Base-by-base conservation (phyloP, 2,113 vertebrate genomes). In the Campylomormyrus tamandua region DNA sequence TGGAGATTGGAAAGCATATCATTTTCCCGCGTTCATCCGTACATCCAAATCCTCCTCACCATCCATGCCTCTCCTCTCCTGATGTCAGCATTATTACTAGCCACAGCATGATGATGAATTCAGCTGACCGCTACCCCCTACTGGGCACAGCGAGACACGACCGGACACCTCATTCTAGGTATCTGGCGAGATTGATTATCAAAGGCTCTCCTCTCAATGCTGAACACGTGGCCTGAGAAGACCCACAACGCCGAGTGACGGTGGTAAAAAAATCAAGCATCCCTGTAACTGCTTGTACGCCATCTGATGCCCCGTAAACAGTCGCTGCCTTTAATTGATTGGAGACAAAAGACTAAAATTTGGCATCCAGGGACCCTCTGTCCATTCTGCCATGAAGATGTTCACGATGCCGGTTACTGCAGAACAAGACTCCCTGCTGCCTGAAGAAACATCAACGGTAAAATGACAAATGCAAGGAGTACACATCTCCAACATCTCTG, bases 131-230 rank as follows among this genome's bases (percentile, higher is more conserved):
- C 92, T 92, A 92, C 90, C 35, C 77, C 46, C 62, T 77, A 90
- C 88, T 92, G 92, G 94, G 93, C 90, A 91, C 45, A 88, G 91
- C 92, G 90, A 93, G 93, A 93, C 93, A 89, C 92, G 94, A 92
- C 45, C 89, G 92, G 93, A 90, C 94, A 96, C 95, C 96, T 95
- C 94, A 92, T 94, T 95, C 94, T 90, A 95, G 95, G 94, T 95
- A 92, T 92, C 94, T 95, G 94, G 58, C 58, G 58, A 62, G 2
- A 3, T n/a, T 3, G 15, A 27, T 27, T 62, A 62, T 62, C 24
- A 93, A 95, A 94, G 93, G 90, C 24, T 58, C 48, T 1, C 19
- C 19, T 89, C 86, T 90, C 90, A 58, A 8, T 35, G 2, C 77
- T 52, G 2, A 48, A 46, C 13, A 9, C 8, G 27, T 7, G 48